These are phyloP conservation scores for Eubasilissa regina DNA, from an alignment of 1,140 invertebrate species.

Conservation along the genomic window DNA sequence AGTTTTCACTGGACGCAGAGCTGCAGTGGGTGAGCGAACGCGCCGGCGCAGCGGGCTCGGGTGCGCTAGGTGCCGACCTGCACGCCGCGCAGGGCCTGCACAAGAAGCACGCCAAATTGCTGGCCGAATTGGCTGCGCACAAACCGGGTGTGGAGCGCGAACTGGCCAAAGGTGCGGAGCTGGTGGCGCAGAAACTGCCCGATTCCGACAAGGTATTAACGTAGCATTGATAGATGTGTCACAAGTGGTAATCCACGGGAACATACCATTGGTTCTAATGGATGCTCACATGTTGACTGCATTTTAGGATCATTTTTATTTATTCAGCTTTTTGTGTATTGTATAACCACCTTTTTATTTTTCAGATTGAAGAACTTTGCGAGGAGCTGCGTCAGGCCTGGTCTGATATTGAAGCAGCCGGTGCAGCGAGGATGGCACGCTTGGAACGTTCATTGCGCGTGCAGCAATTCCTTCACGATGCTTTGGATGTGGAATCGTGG, in stretches of 20 bases:
- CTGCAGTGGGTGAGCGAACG: constrained; percentile 97
- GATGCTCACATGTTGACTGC: not conserved
- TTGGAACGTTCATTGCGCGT: constrained; percentile 90
- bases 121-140: constrained; percentile 88
- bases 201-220: constrained; percentile 83
- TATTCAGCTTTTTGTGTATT: not conserved
- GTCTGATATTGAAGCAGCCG: constrained; percentile 79
- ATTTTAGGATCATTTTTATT: not conserved
- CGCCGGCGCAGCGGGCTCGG: constrained; percentile 84
- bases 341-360: constrained; percentile 14
- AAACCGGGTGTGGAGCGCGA: constrained; percentile 87
- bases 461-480: constrained; percentile 93
- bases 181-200: constrained; percentile 84
- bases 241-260: too few relatives aligned
- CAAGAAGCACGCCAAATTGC: constrained; percentile 95
- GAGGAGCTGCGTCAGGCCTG: constrained; percentile 78
- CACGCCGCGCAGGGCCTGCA: constrained; percentile 92
- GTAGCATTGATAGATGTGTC: not conserved
- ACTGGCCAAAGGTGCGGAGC: constrained; percentile 79
- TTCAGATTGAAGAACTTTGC: constrained; percentile 78
- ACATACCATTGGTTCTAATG: not conserved
- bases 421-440: constrained; percentile 81
- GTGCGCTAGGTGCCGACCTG: constrained; percentile 84
- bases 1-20: constrained; percentile 94
- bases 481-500: constrained; percentile 94